Evolutionary conservation across 2,888 invertebrate genomes (phyloP), one percentile per base, ranked within the genome.

Genomic region (Linnaemya vulpina): DNA sequence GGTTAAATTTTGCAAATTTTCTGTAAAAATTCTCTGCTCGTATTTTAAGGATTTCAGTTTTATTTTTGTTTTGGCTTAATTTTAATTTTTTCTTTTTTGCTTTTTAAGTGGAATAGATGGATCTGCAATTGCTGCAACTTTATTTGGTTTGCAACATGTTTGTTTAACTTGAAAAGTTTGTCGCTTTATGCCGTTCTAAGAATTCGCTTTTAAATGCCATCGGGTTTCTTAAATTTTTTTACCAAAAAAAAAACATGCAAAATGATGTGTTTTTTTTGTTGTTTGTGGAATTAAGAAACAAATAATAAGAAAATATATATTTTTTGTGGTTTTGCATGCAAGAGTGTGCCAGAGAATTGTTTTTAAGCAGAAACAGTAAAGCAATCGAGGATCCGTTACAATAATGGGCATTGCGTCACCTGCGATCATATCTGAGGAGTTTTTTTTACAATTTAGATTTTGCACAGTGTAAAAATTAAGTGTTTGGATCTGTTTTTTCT

Each of bases 381-480:
- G 53, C 20, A 68, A 20, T 58, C 22, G 75, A 86, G 83, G 83
- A 83, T 80, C 83, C 80, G 86, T 80, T 86, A 77, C 74, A 76
- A 74, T 68, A 68, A 80, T 70, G 68, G 51, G 58, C 79, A 83
- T 80, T 86, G 79, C 83, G 68, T 80, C 86, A 83, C 49, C 71
- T 79, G 65, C 55, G 40, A 79, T 79, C 46, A 80, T 76, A 83
- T 86, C 63, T 60, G 20, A 17, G 43, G 30, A 78, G 58, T 55
- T 63, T 4, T 13, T 55, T 65, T 55, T 43, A 43, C 20, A n/a
- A 20, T 11, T n/a, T 22, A 3, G 30, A n/a, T 9, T 53, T 17
- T 11, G 20, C 1, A 74, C 74, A 51, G 51, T 35, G 49, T 11
- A 58, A 17, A 3, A 30, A 35, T 35, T 9, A 25, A 55, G 25